Conservation (phyloP, 1,140 invertebrate genomes). For the Cyphomyrmex costatus region DNA sequence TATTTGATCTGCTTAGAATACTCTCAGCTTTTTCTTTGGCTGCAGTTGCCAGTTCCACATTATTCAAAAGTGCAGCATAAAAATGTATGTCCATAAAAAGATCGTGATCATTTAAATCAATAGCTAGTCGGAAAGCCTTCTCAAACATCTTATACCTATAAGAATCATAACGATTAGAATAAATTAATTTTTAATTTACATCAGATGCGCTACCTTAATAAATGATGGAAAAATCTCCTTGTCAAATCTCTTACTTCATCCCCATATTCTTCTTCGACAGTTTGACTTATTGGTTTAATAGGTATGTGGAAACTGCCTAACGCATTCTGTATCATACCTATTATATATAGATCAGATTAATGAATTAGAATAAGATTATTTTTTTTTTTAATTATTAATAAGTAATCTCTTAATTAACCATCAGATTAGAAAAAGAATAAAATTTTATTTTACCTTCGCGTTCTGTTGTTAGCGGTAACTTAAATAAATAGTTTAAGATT, state of each 20-base stretch:
- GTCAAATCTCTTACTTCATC: constrained; percentile 92
- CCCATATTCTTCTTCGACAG: constrained; percentile 90
- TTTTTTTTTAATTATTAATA: constrained; percentile 17
- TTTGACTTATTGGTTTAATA: constrained; percentile 88
- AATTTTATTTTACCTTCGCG: constrained; percentile 86
- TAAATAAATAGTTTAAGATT: constrained; percentile 91
- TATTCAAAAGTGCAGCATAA: constrained; percentile 90
- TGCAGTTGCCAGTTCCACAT: constrained; percentile 91
- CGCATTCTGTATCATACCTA: constrained; percentile 90
- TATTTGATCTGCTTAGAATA: constrained; percentile 88
- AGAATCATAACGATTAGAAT: constrained; percentile 46
- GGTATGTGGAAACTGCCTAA: constrained; percentile 91
- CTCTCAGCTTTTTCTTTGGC: constrained; percentile 92
- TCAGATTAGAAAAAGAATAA: not conserved
- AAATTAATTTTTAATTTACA: not conserved
- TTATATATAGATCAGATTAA: not conserved
- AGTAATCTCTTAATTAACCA: constrained; percentile 21
- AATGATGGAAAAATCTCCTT: constrained; percentile 92
- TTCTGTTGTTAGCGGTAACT: constrained; percentile 89
- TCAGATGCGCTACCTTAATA: constrained; percentile 88
- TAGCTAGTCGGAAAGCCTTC: constrained; percentile 94
- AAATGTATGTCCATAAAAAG: constrained; percentile 95
- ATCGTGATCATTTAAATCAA: constrained; percentile 94
- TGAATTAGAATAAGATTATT: constrained; percentile 1
- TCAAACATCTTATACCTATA: constrained; percentile 92